Evolutionary conservation across 2,888 invertebrate species (phyloP), one percentile per base, ranked within the genome.

Genomic region (Euproctis similis): DNA sequence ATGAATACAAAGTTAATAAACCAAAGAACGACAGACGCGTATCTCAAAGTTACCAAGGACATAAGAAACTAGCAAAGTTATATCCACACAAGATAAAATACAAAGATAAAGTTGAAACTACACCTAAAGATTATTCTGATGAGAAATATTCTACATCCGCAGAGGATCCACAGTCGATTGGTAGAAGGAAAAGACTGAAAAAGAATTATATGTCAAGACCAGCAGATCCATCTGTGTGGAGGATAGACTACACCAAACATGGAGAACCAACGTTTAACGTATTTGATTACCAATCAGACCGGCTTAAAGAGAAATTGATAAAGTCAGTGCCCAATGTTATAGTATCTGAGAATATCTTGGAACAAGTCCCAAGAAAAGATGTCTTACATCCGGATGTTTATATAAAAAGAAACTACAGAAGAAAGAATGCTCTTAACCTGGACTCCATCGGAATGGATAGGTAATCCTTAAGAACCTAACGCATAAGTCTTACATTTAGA

Each of bases 71-170:
- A 0, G 48, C 69, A 2, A 81, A 78, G 23, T 82, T 75, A 39
- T 82, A 76, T 24, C 82, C 82, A 1, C 81, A 80, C 47, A 82
- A 80, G 36, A 60, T 74, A n/a, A 81, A 81, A 30, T 69, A 76
- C 28, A 76, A 70, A 19, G 76, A 77, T 22, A 72, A 71, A 30
- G 14, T 8, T 3, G 36, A 28, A 1, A 55, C 48, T 28, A 42
- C 38, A 1, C 30, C 13, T 0, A 55, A 46, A 0, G 68, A 72
- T 17, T 61, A 67, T 18, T 67, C 73, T 0, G 71, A 61, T 0
- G 80, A 77, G 20, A 72, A 68, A 24, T 32, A 71, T 1, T 77
- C 80, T 0, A 66, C 75, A 63, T 80, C 81, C 0, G 70, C 70
- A 0, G 81, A 81, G 30, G 33, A 48, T 1, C 67, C 72, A 0